phyloP scores from a whole-genome alignment of 2,888 invertebrate species.

The Anaspis maculata region DNA sequence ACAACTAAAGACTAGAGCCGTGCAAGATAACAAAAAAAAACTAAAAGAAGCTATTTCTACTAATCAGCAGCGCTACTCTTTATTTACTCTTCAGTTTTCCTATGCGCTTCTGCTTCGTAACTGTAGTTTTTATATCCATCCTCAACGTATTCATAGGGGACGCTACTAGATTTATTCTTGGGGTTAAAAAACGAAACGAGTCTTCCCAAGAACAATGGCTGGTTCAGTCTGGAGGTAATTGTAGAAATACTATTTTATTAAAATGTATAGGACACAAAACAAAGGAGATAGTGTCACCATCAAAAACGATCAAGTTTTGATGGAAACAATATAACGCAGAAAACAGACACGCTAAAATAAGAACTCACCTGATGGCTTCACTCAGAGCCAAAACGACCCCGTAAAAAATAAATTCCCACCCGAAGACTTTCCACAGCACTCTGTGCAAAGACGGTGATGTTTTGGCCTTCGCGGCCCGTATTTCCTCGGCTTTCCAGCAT shows the following conservation, averaged over 20 bases:
- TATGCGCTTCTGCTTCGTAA: conserved; percentile 6
- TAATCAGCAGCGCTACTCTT: conserved; percentile 18
- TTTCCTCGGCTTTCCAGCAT: conserved; percentile 55
- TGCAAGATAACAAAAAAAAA: conserved; percentile 1
- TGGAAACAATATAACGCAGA: too few relatives aligned
- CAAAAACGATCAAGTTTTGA: too few relatives aligned
- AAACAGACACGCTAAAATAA: too few relatives aligned
- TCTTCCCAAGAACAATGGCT: conserved; percentile 55
- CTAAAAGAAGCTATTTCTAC: conserved; percentile 8
- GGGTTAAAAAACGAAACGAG: conserved; percentile 50
- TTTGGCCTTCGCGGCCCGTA: conserved; percentile 35
- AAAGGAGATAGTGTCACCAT: too few relatives aligned
- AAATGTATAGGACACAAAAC: too few relatives aligned
- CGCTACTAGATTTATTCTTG: too few relatives aligned
- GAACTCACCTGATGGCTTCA: conserved; percentile 50
- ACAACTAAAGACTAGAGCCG: too few relatives aligned
- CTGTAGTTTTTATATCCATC: conserved; percentile 4
- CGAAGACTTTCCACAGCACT: conserved; percentile 54
- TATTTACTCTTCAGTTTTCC: conserved; percentile 24
- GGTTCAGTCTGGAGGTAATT: conserved; percentile 49
- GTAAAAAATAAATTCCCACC: conserved; percentile 51
- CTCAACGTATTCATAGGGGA: too few relatives aligned
- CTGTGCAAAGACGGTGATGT: conserved; percentile 52
- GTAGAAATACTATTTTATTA: too few relatives aligned
- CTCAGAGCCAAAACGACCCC: conserved; percentile 55